Conservation (phyloP, 2,888 invertebrate species). For the Clivina fossor region DNA sequence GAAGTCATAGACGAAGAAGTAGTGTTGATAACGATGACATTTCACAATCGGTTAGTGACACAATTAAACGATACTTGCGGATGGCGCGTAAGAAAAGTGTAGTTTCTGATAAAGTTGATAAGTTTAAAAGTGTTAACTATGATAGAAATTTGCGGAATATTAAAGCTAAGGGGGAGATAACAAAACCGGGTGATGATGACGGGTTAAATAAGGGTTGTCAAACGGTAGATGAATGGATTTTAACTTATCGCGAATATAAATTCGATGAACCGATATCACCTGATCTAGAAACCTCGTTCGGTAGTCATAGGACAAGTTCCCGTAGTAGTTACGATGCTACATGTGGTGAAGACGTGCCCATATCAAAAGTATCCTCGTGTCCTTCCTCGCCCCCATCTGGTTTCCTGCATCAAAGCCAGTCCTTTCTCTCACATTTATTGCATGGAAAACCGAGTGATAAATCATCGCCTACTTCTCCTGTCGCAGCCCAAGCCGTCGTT, state of each 20-base stretch:
- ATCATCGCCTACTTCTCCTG: constrained; percentile 40
- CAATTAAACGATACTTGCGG: constrained; percentile 79
- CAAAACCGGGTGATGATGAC: constrained; percentile 77
- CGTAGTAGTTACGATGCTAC: constrained; percentile 57
- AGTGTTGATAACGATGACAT: constrained; percentile 84
- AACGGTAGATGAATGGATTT: constrained; percentile 76
- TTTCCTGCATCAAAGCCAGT: constrained; percentile 58
- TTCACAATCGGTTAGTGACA: constrained; percentile 84
- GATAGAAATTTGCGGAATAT: constrained; percentile 82
- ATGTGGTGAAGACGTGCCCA: constrained; percentile 48
- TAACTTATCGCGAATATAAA: constrained; percentile 58
- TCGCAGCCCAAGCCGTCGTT: constrained; percentile 60
- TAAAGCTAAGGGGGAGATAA: constrained; percentile 73
- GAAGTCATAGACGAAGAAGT: constrained; percentile 64
- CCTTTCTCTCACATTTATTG: constrained; percentile 64
- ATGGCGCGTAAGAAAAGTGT: constrained; percentile 88
- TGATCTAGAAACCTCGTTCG: constrained; percentile 40
- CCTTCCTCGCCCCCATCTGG: constrained; percentile 54
- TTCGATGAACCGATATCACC: constrained; percentile 48
- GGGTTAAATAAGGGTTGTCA: constrained; percentile 75
- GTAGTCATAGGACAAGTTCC: constrained; percentile 57
- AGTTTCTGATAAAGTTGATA: constrained; percentile 76
- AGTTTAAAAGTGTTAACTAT: constrained; percentile 86
- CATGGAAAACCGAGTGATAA: constrained; percentile 56
- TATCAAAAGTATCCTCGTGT: constrained; percentile 43